Conservation (phyloP, 2,888 invertebrate species). For the Heteromurus nitidus region DNA sequence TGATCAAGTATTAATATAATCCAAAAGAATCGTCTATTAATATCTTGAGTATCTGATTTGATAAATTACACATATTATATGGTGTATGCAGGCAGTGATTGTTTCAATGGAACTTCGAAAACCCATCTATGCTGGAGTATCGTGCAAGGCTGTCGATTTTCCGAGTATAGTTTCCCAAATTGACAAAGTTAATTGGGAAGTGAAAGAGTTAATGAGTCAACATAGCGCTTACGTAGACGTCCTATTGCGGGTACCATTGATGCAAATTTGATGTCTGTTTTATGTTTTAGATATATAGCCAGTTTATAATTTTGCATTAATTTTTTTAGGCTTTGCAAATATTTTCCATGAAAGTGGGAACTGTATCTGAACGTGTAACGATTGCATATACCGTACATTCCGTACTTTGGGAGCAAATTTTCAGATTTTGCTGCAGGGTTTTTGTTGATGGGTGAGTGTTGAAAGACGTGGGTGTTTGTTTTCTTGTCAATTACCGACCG, state of each 20-base stretch:
- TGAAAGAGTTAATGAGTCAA: conserved; percentile 90
- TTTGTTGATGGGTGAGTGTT: conserved; percentile 94
- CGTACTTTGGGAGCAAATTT: conserved; percentile 90
- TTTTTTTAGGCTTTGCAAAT: conserved; percentile 81
- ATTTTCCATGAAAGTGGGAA: conserved; percentile 86
- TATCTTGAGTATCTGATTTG: too few relatives aligned
- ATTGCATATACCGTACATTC: conserved; percentile 83
- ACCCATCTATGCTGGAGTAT: conserved; percentile 91
- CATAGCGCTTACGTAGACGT: conserved; percentile 92
- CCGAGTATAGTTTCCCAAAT: conserved; percentile 87
- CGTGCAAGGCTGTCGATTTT: conserved; percentile 86
- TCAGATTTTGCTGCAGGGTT: conserved; percentile 89
- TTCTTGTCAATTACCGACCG: too few relatives aligned
- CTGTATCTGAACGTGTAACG: conserved; percentile 82
- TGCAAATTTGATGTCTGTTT: neutral
- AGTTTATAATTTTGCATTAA: conserved; percentile 1
- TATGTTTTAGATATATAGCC: neutral
- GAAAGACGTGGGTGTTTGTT: too few relatives aligned
- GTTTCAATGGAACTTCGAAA: conserved; percentile 85
- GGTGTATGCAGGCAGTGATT: conserved; percentile 81
- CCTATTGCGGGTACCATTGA: conserved; percentile 80
- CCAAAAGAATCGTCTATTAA: too few relatives aligned
- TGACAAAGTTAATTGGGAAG: conserved; percentile 92
- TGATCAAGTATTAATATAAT: conserved; percentile 75
- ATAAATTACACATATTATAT: too few relatives aligned